Conservation (phyloP, 2,797 vertebrate genomes). For the Catamblyrhynchus diadema region DNA sequence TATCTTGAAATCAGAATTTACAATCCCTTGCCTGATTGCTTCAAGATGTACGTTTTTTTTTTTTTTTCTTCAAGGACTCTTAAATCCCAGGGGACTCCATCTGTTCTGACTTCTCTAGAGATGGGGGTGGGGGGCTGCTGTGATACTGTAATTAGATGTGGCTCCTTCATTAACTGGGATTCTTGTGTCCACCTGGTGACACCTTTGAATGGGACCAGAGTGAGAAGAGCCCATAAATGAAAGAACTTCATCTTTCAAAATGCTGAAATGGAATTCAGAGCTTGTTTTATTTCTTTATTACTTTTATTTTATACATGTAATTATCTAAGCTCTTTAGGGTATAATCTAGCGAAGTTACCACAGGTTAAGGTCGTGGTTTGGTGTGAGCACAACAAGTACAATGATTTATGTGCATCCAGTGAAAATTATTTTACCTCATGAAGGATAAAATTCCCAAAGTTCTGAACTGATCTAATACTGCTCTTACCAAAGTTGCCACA, state of each 20-base stretch:
- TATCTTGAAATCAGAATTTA: slow-evolving; percentile 48
- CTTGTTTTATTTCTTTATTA: background rate
- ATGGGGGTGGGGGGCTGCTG: background rate
- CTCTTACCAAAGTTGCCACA: background rate
- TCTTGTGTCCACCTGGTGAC: background rate
- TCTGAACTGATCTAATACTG: background rate
- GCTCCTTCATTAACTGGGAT: background rate
- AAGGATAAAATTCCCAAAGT: background rate
- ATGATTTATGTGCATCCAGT: background rate
- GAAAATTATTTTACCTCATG: background rate
- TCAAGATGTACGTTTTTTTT: slow-evolving; percentile 42
- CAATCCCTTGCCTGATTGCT: slow-evolving; percentile 44
- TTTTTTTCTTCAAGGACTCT: background rate
- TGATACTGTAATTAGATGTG: background rate
- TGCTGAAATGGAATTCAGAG: background rate
- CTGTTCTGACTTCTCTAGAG: slow-evolving; percentile 13
- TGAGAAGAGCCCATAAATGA: rapidly evolving
- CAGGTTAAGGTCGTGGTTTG: background rate
- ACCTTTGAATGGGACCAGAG: background rate
- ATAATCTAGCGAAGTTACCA: background rate
- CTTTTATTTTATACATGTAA: background rate
- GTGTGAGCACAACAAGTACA: background rate
- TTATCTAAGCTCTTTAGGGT: background rate
- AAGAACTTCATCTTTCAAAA: background rate
- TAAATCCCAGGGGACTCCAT: slow-evolving; percentile 40